These are phyloP conservation scores for Drosophila austrosaltans DNA, from an alignment of 2,888 invertebrate species.

Conservation along the genomic window DNA sequence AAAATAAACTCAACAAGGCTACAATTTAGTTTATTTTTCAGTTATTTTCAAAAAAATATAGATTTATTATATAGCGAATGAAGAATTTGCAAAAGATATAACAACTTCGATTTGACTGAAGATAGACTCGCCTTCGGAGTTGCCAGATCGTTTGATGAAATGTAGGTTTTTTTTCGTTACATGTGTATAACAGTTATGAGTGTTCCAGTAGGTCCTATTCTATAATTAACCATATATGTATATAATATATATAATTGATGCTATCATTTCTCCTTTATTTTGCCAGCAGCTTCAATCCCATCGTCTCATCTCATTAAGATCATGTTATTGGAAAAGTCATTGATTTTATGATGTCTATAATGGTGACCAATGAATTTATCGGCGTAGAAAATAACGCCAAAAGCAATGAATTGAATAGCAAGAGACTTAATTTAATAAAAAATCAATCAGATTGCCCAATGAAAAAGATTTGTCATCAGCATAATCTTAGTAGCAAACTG, in stretches of 20 bases:
- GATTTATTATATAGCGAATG: too few species aligned
- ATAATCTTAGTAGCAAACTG: slow-evolving; percentile 50
- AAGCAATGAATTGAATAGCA: slow-evolving; percentile 24
- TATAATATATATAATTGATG: neutral
- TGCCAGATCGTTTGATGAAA: too few species aligned
- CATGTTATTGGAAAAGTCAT: slow-evolving; percentile 52
- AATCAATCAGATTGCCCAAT: neutral
- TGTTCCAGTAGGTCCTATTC: too few species aligned
- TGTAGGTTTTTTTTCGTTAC: too few species aligned
- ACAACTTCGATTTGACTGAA: too few species aligned
- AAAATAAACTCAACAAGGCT: too few species aligned
- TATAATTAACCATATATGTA: neutral
- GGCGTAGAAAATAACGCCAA: slow-evolving; percentile 58
- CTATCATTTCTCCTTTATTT: neutral
- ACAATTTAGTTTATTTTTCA: too few species aligned
- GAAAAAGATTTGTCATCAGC: slow-evolving; percentile 17
- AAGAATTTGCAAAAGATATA: too few species aligned
- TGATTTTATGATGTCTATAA: slow-evolving; percentile 57
- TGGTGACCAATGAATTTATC: slow-evolving; percentile 41
- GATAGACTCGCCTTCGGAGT: too few species aligned
- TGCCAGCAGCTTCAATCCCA: slow-evolving; percentile 5
- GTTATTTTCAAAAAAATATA: too few species aligned
- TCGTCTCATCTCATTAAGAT: slow-evolving; percentile 31
- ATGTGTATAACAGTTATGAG: too few species aligned
- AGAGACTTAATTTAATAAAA: neutral